Base-by-base conservation (phyloP, 2,797 vertebrate genomes). In the Nannoperca australis region DNA sequence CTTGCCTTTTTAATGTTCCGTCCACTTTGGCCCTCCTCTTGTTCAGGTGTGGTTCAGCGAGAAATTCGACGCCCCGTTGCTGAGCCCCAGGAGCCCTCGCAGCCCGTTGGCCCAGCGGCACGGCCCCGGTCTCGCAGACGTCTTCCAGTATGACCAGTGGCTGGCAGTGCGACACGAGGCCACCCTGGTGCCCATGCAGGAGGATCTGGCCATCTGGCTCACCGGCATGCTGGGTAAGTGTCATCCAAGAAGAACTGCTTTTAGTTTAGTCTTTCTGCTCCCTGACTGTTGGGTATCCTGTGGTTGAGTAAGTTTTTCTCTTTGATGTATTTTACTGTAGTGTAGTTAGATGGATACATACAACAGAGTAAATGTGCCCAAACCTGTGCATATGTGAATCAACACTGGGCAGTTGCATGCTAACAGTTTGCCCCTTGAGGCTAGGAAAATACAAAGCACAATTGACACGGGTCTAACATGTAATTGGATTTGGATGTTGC, bases 91-190 rank as follows among this genome's bases (percentile, higher is more conserved):
- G 64, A 95, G 94, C 73, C 97, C 96, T 0, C 95, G 95, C 60
- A 95, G 95, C 70, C 97, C 96, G 3, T 80, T 97, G 78, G 95
- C 91, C 0, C 95, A 96, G 38, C 95, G 97, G 0, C 96, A 97
- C 0, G 98, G 98, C 14, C 98, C 98, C 0, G 97, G 98, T 10
- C 93, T 99, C 55, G 87, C 97, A 0, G 95, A 99, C 0, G 97
- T 99, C 60, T 96, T 95, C 78, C 96, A 98, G 83, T 99, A 98
- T 2, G 97, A 99, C 82, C 97, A 98, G 22, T 99, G 98, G 98
- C 93, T 99, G 84, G 92, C 97, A 0, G 97, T 99, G 84, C 94
- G 98, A 0, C 98, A 99, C 0, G 97, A 98, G 82, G 98, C 97
- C 72, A 96, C 96, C 0, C 86, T 99, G 85, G 87, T 98, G 80